Evolutionary conservation across 1,140 invertebrate species (phyloP).

Genomic region (Diorhabda elongata): DNA sequence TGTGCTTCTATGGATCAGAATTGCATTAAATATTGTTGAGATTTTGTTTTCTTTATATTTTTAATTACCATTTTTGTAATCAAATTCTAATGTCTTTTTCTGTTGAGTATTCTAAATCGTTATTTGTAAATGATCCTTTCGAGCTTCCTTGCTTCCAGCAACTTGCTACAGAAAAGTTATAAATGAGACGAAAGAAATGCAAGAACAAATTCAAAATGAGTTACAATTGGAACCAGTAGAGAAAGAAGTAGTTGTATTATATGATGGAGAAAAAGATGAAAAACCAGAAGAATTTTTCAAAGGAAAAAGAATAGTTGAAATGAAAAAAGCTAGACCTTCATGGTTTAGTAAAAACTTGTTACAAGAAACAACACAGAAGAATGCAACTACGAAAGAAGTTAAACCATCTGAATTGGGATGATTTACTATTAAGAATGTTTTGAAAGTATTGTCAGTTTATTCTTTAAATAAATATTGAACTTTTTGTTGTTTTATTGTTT

Average conservation of each 20-base stretch:
- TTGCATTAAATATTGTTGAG: too few species aligned
- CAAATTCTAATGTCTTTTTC: too few species aligned
- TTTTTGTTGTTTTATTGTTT: not conserved
- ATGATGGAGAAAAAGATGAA: constrained; percentile 69
- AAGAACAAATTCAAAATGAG: constrained; percentile 67
- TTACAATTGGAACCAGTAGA: constrained; percentile 69
- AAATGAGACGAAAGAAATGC: constrained; percentile 72
- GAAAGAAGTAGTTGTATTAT: constrained; percentile 78
- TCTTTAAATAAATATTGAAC: not conserved
- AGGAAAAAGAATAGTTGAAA: constrained; percentile 68
- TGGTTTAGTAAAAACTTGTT: constrained; percentile 82
- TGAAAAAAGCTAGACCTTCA: constrained; percentile 65
- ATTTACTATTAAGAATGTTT: not conserved
- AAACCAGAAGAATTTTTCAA: constrained; percentile 52
- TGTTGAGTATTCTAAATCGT: too few species aligned
- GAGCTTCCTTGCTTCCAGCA: constrained; percentile 48
- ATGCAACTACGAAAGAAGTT: constrained; percentile 61
- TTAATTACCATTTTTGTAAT: too few species aligned
- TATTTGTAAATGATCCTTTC: too few species aligned
- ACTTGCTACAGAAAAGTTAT: constrained; percentile 79
- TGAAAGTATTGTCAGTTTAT: not conserved
- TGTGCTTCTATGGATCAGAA: too few species aligned
- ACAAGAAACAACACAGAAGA: constrained; percentile 66
- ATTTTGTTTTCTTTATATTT: too few species aligned
- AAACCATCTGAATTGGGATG: constrained; percentile 69